Percentiles rank a stretch among this genome's conserved stretches.
phyloP scores from a whole-genome alignment of 2,888 invertebrate genomes.

The Drosophila sordidapex region DNA sequence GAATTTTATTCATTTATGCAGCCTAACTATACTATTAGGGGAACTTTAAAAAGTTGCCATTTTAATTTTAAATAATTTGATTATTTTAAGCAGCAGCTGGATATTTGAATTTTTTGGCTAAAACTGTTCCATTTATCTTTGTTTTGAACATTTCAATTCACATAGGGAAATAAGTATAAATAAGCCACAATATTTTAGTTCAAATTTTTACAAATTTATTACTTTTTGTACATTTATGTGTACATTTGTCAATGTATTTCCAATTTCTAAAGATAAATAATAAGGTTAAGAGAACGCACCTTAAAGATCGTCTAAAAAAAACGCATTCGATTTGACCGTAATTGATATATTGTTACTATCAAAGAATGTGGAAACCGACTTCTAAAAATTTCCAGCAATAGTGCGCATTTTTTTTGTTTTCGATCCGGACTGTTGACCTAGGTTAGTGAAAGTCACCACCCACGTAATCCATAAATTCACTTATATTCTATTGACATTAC shows the following conservation, averaged over 20 bases:
- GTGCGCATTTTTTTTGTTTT: background rate
- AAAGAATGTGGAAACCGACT: background rate
- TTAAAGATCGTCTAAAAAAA: no score
- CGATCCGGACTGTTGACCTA: background rate
- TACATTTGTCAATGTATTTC: no score
- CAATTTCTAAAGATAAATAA: no score
- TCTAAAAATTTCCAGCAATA: background rate
- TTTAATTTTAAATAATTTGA: background rate
- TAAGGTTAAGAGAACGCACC: no score
- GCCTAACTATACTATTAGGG: background rate
- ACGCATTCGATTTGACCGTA: no score
- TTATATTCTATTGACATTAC: background rate
- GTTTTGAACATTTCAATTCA: no score
- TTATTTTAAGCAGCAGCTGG: background rate
- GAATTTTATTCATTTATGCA: background rate
- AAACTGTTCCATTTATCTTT: no score
- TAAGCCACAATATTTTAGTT: no score
- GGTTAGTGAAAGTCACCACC: background rate
- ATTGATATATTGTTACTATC: background rate
- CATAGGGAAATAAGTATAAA: no score
- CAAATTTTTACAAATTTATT: no score
- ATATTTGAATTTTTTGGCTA: background rate
- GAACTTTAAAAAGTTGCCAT: background rate
- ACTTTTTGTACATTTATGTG: no score
- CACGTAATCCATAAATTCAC: background rate